Conservation (phyloP, 1,140 invertebrate genomes). For the Cyrtorhinus lividipennis region DNA sequence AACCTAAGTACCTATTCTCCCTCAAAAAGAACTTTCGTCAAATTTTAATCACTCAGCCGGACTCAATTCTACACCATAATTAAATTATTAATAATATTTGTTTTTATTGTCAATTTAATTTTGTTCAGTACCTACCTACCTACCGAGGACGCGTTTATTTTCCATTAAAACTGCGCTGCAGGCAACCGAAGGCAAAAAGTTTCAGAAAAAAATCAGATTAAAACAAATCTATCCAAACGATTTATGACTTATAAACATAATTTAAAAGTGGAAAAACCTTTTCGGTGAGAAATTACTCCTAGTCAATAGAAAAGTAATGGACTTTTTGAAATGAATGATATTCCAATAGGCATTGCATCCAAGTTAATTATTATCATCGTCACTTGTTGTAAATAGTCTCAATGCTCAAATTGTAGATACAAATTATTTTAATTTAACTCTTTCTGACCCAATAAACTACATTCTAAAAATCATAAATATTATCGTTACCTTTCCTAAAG, state of each 20-base stretch:
- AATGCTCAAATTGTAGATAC: constrained; percentile 20
- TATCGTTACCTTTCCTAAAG: neutral
- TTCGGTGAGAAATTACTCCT: neutral
- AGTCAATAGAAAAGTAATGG: neutral
- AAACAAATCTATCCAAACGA: neutral
- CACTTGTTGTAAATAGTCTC: constrained; percentile 19
- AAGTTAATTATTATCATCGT: constrained; percentile 1
- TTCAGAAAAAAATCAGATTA: neutral
- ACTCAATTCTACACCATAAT: too few relatives aligned
- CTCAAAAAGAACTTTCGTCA: too few relatives aligned
- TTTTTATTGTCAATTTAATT: too few relatives aligned
- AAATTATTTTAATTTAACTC: constrained; percentile 13
- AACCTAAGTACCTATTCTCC: too few relatives aligned
- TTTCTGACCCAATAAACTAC: constrained; percentile 10
- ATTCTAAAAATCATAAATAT: constrained; percentile 5
- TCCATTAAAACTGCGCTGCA: neutral
- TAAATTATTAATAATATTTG: too few relatives aligned
- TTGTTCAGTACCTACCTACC: too few relatives aligned
- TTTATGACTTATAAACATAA: neutral
- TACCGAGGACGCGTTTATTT: neutral
- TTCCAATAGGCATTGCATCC: neutral
- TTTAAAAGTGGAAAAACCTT: neutral
- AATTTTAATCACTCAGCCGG: too few relatives aligned
- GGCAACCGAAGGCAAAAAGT: neutral
- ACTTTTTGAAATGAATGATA: neutral